Conservation (phyloP, 2,797 vertebrate species). For the Falco concolor region DNA sequence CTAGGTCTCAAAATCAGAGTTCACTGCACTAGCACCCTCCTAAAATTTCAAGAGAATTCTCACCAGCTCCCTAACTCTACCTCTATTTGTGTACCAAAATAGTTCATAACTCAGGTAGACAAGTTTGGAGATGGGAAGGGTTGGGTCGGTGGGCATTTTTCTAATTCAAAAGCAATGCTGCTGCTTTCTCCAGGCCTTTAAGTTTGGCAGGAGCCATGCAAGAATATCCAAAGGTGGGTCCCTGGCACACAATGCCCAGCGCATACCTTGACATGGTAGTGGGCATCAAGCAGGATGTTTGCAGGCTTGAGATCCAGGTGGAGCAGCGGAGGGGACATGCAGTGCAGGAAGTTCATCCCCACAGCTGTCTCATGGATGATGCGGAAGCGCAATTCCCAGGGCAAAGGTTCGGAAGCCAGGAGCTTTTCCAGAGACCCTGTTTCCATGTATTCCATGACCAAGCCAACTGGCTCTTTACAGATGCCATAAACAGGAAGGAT, state of each 20-base stretch:
- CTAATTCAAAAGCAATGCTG: not conserved
- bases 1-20: not conserved
- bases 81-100: not conserved
- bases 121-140: not conserved
- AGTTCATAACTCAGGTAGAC: not conserved
- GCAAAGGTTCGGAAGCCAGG: conserved; percentile 86
- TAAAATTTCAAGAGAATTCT: not conserved
- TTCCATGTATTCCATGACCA: conserved; percentile 99
- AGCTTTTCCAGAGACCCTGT: conserved; percentile 93
- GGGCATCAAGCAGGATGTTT: conserved; percentile 95
- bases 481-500: conserved; percentile 96
- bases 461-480: conserved; percentile 89
- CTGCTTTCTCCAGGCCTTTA: not conserved
- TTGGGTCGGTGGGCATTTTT: not conserved
- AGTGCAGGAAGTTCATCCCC: conserved; percentile 99
- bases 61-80: not conserved
- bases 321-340: conserved; percentile 92
- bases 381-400: conserved; percentile 94
- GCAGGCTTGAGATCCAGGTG: conserved; percentile 97
- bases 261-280: conserved; percentile 93
- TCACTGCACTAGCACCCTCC: not conserved
- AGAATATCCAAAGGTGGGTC: not conserved
- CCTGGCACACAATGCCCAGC: not conserved
- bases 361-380: conserved; percentile 95
- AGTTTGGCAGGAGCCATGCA: not conserved